Percentiles rank a stretch among this genome's conserved stretches.
phyloP scores from a whole-genome alignment of 2,113 vertebrate genomes.

The Oncorhynchus keta region DNA sequence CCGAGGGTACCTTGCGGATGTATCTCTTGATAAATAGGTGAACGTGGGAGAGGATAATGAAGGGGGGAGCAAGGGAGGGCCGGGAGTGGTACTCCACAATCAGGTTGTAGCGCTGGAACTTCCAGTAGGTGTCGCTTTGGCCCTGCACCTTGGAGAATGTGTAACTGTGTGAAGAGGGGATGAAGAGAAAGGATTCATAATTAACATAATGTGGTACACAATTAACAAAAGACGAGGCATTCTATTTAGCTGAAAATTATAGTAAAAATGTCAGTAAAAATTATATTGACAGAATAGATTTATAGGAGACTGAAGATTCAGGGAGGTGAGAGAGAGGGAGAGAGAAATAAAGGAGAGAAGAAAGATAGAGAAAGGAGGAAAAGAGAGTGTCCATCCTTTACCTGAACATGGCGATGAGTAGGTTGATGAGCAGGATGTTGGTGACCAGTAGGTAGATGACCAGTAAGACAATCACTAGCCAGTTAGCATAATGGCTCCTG shows the following conservation, averaged over 20 bases:
- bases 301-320: not conserved
- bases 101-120: conserved; percentile 87
- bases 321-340: conserved; percentile 4
- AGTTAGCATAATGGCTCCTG: conserved; percentile 78
- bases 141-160: conserved; percentile 87
- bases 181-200: no score
- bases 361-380: not conserved
- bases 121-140: conserved; percentile 89
- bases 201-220: no score
- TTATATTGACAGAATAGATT: not conserved
- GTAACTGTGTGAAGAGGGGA: conserved; percentile 68
- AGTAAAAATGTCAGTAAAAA: no score
- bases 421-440: conserved; percentile 88
- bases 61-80: conserved; percentile 83
- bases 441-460: conserved; percentile 85
- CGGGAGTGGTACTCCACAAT: conserved; percentile 86
- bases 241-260: not conserved
- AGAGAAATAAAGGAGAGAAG: not conserved
- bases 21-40: conserved; percentile 76
- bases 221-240: not conserved
- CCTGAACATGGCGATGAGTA: conserved; percentile 94
- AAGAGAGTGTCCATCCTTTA: conserved; percentile 37
- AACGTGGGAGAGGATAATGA: conserved; percentile 86
- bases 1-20: conserved; percentile 59
- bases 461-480: conserved; percentile 87